Evolutionary conservation across 2,888 invertebrate genomes (phyloP), one percentile per base, ranked within the genome.

Genomic region (Ectemnius lituratus): DNA sequence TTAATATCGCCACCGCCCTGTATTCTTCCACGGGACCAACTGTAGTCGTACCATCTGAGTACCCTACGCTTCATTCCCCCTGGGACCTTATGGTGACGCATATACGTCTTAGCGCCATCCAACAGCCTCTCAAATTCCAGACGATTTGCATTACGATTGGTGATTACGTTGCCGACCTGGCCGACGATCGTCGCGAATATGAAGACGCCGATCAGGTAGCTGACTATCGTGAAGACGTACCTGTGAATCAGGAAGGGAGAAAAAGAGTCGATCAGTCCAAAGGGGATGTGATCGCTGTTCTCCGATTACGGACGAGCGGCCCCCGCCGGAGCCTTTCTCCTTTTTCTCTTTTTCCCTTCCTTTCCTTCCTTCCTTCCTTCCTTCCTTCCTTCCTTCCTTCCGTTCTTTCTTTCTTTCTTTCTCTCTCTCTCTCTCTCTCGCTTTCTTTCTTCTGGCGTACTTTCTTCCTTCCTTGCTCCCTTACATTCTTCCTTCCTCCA

Each of bases 161-260:
- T 98, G 91, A 98, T 98, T 88, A 98, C 98, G 91, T 98, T 98
- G 81, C 98, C 98, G 67, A 99, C 98, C 94, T 99, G 98, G 66
- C 98, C 98, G 78, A 98, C 98, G 89, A 98, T 98, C 66, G 98
- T 98, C 70, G 98, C 98, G 92, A 98, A 98, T 91, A 98, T 97
- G 93, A 98, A 98, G 81, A 98, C 98, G 84, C 98, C 98, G 89
- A 98, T 98, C 89, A 98, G 93, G 92, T 98, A 98, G 92, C 98
- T 98, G 89, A 97, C 96, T 90, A 98, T 98, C 82, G 98, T 98
- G 92, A 98, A 98, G 90, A 98, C 94, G 92, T 98, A 98, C 93
- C 98, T 98, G 83, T 75, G 85, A 82, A 85, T 81, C 80, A 86
- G 81, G 77, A 85, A 81, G 83, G 62, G 80, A 79, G 79, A 80